Percentiles rank a stretch among this genome's conserved stretches.
These are phyloP conservation scores for Amiota mariae DNA, from an alignment of 2,888 invertebrate genomes.

Conservation along the genomic window DNA sequence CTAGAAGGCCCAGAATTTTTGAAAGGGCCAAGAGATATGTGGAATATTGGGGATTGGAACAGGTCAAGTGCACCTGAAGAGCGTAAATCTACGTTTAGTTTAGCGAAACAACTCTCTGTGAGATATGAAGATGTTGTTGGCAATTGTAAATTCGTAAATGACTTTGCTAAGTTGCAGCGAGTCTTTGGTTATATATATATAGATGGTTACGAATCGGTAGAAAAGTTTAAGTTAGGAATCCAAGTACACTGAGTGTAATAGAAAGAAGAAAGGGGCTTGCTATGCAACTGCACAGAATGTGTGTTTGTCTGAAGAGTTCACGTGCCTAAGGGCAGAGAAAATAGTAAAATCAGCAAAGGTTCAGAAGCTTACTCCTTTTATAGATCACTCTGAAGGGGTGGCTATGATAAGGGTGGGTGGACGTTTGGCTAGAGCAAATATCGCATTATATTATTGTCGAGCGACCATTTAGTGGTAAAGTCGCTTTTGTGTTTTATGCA, in stretches of 20 bases:
- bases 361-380: background rate
- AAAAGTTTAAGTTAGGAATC: no score
- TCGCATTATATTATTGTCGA: no score
- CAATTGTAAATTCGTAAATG: conserved; percentile 16
- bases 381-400: conserved; percentile 1
- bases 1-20: conserved; percentile 35
- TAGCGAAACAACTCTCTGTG: background rate
- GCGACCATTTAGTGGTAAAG: background rate
- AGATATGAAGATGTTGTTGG: background rate
- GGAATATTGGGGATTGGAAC: background rate
- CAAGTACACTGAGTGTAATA: background rate
- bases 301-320: background rate
- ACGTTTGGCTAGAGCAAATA: no score
- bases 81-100: background rate
- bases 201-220: no score
- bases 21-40: background rate
- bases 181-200: conserved; percentile 36
- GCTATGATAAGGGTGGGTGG: no score
- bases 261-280: background rate
- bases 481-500: conserved; percentile 30
- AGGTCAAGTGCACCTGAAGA: background rate
- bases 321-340: background rate
- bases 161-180: conserved; percentile 14
- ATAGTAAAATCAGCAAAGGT: background rate
- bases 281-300: background rate